Evolutionary conservation across 2,113 vertebrate genomes (phyloP).

Genomic region (Syngnathus typhle): DNA sequence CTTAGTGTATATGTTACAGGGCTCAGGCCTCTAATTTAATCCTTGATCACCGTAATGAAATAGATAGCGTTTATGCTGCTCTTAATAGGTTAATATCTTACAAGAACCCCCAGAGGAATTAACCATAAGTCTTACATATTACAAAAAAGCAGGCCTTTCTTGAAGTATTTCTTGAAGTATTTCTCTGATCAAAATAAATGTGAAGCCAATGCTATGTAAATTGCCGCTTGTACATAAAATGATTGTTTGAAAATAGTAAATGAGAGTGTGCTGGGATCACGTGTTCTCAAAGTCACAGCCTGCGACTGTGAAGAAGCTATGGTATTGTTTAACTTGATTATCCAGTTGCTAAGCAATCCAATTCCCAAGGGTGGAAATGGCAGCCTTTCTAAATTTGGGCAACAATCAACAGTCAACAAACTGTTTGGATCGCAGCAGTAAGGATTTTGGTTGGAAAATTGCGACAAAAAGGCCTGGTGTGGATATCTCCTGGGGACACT

Average conservation of each 20-base stretch:
- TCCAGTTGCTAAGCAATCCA: slow-evolving; percentile 75
- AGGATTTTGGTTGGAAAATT: slow-evolving; percentile 47
- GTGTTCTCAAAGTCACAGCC: slow-evolving; percentile 56
- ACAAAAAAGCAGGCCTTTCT: slow-evolving; percentile 22
- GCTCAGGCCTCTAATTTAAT: slow-evolving; percentile 67
- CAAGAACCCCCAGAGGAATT: slow-evolving; percentile 56
- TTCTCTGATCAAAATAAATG: slow-evolving; percentile 62
- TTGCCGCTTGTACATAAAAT: slow-evolving; percentile 46
- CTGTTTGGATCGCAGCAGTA: slow-evolving; percentile 59
- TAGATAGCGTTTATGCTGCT: slow-evolving; percentile 62
- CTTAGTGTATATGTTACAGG: slow-evolving; percentile 63
- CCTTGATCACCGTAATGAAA: slow-evolving; percentile 71
- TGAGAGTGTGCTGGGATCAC: slow-evolving; percentile 42
- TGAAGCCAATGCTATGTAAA: slow-evolving; percentile 57
- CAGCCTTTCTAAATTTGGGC: slow-evolving; percentile 71
- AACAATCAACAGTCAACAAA: slow-evolving; percentile 73
- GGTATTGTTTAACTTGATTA: slow-evolving; percentile 75
- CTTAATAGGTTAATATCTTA: slow-evolving; percentile 64
- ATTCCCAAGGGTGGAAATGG: slow-evolving; percentile 76
- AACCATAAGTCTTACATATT: slow-evolving; percentile 26
- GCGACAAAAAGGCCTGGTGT: slow-evolving; percentile 9
- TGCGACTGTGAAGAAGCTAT: slow-evolving; percentile 68
- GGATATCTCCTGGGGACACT: not conserved
- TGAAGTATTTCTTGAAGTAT: slow-evolving; percentile 20
- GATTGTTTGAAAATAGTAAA: slow-evolving; percentile 11